These are phyloP conservation scores for Hippopotamyrus pictus DNA, from an alignment of 2,797 vertebrate genomes.

Conservation along the genomic window DNA sequence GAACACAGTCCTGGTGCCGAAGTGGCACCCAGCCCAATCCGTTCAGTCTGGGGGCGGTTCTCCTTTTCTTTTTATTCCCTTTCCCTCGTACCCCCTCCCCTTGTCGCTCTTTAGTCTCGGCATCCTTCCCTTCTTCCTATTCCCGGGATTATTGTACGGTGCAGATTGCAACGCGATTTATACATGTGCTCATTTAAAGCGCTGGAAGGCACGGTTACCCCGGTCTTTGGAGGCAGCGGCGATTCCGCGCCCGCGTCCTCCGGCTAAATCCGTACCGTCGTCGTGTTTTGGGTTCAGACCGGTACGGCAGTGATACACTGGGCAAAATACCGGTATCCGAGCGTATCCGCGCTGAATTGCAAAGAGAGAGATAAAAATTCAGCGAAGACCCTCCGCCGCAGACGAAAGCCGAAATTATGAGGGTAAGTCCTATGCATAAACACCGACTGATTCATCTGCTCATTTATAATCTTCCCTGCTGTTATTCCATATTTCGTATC, in stretches of 20 bases:
- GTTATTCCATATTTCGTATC: slow-evolving; percentile 1
- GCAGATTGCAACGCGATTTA: slow-evolving; percentile 16
- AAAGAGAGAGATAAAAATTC: slow-evolving; percentile 20
- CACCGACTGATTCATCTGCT: background rate
- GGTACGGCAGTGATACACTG: slow-evolving; percentile 3
- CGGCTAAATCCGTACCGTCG: slow-evolving; percentile 12
- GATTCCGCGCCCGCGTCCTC: background rate
- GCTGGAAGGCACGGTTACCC: background rate
- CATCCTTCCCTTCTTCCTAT: slow-evolving; percentile 19
- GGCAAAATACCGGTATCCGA: slow-evolving; percentile 25
- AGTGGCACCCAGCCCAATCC: slow-evolving; percentile 38
- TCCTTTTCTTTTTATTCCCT: slow-evolving; percentile 34
- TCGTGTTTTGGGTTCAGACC: slow-evolving; percentile 13
- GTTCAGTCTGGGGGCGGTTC: slow-evolving; percentile 44
- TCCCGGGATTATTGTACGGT: slow-evolving; percentile 27
- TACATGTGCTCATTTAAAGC: slow-evolving; percentile 17
- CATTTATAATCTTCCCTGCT: background rate
- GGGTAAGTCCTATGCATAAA: slow-evolving; percentile 48
- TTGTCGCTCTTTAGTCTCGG: slow-evolving; percentile 29
- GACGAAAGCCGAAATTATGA: slow-evolving; percentile 45
- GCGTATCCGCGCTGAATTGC: slow-evolving; percentile 16
- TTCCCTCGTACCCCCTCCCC: slow-evolving; percentile 21
- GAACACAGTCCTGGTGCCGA: slow-evolving; percentile 27
- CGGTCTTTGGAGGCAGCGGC: background rate
- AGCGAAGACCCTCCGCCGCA: slow-evolving; percentile 26